Evolutionary conservation across 2,113 vertebrate species (phyloP).

Genomic region (Anhinga rufa): DNA sequence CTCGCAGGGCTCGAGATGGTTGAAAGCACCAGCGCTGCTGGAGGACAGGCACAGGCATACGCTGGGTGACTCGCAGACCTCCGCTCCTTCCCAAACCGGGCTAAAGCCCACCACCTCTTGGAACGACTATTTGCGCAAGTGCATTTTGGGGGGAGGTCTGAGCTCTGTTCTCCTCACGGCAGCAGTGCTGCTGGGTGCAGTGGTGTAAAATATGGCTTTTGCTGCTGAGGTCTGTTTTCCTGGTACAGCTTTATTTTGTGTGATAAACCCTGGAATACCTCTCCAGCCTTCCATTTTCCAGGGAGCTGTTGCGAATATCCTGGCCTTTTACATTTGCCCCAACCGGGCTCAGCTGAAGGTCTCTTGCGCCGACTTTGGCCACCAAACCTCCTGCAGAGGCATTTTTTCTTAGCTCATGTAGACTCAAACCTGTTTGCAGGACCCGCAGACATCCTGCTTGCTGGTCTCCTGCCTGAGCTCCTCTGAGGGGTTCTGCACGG

Average conservation of each 20-base stretch:
- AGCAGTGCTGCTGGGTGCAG: not conserved
- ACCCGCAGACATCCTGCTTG: not conserved
- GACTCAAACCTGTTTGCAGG: not conserved
- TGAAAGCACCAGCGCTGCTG: not conserved
- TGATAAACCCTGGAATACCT: not conserved
- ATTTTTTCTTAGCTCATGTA: not conserved
- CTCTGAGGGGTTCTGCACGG: not conserved
- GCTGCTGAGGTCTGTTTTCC: not conserved
- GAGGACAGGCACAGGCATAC: not conserved
- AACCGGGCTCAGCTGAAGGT: not conserved
- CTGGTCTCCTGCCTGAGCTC: not conserved
- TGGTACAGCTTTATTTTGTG: not conserved
- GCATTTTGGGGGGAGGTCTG: not conserved
- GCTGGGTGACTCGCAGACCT: not conserved
- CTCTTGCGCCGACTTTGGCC: not conserved
- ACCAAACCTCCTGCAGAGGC: not conserved
- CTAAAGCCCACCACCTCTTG: not conserved
- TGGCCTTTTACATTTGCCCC: not conserved
- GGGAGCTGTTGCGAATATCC: not conserved
- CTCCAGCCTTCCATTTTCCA: not conserved
- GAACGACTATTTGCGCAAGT: accelerated
- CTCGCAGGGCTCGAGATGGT: not conserved
- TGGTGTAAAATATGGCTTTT: not conserved
- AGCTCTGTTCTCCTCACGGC: not conserved
- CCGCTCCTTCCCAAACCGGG: not conserved